These are phyloP conservation scores for Oxystoma pomonae DNA, from an alignment of 2,888 invertebrate genomes.

Conservation along the genomic window DNA sequence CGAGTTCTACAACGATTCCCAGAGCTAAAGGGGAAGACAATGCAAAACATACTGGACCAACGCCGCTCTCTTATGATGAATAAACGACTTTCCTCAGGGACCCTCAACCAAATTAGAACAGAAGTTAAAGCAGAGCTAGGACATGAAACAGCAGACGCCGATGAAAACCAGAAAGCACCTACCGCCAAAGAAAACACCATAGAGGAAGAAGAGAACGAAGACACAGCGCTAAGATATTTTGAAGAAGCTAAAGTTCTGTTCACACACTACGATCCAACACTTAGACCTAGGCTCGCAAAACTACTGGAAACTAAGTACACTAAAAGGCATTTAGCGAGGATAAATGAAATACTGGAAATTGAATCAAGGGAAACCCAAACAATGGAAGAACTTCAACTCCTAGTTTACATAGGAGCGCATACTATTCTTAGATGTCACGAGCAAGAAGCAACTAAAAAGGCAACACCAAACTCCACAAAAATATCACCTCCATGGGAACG, in stretches of 20 bases:
- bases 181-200: too few species aligned
- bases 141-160: background rate
- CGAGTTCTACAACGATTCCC: background rate
- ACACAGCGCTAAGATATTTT: background rate
- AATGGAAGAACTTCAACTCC: background rate
- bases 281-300: background rate
- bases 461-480: background rate
- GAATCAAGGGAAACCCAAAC: background rate
- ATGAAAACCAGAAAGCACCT: background rate
- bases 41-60: conserved; percentile 2
- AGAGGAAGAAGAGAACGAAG: background rate
- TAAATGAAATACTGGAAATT: background rate
- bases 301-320: too few species aligned
- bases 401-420: background rate
- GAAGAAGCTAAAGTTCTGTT: background rate
- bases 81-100: background rate
- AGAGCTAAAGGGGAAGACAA: background rate
- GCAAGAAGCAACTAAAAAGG: background rate
- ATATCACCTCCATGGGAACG: background rate
- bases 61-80: background rate
- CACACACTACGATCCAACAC: background rate
- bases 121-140: background rate
- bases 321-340: too few species aligned
- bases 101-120: background rate
- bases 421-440: background rate